Base-by-base conservation (phyloP, 2,113 vertebrate genomes). In the Pedionomus torquatus region DNA sequence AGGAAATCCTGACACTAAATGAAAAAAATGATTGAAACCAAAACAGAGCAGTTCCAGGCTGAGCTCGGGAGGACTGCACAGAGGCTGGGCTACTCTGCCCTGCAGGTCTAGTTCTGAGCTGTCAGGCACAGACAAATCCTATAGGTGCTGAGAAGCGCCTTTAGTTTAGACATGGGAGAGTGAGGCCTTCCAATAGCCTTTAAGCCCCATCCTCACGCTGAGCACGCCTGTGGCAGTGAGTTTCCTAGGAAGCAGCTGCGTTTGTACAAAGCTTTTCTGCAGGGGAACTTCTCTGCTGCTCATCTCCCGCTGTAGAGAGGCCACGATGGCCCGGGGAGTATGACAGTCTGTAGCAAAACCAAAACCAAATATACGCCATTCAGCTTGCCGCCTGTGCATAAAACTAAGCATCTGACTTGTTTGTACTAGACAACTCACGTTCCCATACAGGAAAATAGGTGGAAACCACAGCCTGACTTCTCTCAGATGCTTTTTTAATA, bases 1-100 rank as follows among this genome's bases (percentile, higher is more conserved):
- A 86, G 70, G 72, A 97, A 93, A 95, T 68, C 85, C 71, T 65
- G 48, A 91, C 60, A 65, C 21, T 8, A 88, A 65, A 91, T 43
- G 41, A 81, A 94, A 95, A 95, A 92, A 89, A 28, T 46, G 25
- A 87, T 90, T 9, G 0, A 81, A 91, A 70, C 39, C 46, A 63
- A 54, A 93, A 44, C 51, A 78, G 1, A 76, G 39, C 65, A 26
- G 10, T 71, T 90, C 41, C 41, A 88, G 69, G 88, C 61, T 76
- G 24, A 75, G 57, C 69, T 87, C 55, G 37, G 77, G 63, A 89
- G 44, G 48, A 39, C 55, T 91, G 60, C 60, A 51, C 31, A 31
- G 69, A 2, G 0, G 0, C 46, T 52, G 89, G n/a, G 49, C 37
- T 58, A 41, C 76, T 69, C 68, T 76, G 68, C 46, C 37, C 61